These are phyloP conservation scores for Hesperophylax magnus DNA, from an alignment of 1,140 invertebrate species.

Conservation along the genomic window DNA sequence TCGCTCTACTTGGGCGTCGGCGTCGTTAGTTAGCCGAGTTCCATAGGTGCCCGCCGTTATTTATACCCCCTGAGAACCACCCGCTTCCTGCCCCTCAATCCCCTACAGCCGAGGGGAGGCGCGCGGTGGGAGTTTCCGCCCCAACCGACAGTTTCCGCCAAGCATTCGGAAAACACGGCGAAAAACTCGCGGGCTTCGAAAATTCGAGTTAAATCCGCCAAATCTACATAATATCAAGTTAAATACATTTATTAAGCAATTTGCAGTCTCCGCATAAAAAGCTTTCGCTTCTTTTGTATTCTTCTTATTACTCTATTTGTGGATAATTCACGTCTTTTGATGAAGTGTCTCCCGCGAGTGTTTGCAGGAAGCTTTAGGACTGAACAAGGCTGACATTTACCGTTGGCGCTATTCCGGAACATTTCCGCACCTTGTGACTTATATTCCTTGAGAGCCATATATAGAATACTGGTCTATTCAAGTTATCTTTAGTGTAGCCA, in stretches of 20 bases:
- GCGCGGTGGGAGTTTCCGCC: conserved; percentile 4
- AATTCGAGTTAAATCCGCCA: conserved; percentile 5
- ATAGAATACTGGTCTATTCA: background rate
- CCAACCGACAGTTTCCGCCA: conserved; percentile 21
- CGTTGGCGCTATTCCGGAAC: background rate
- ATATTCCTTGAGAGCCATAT: background rate
- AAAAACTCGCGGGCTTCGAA: conserved; percentile 37
- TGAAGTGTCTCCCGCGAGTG: background rate
- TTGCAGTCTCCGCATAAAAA: conserved; percentile 14
- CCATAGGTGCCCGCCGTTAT: conserved; percentile 44
- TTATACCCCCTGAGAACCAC: conserved; percentile 36
- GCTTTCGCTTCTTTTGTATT: too few relatives aligned
- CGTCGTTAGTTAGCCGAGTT: conserved; percentile 50
- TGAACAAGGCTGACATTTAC: background rate
- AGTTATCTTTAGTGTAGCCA: background rate
- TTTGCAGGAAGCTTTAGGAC: background rate
- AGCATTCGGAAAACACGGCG: conserved; percentile 15
- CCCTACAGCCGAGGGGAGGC: background rate
- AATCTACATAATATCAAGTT: conserved; percentile 12
- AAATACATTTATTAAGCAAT: conserved; percentile 26
- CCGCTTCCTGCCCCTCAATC: conserved; percentile 23
- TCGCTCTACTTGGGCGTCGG: conserved; percentile 27
- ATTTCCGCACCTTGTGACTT: conserved; percentile 4
- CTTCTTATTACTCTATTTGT: too few relatives aligned
- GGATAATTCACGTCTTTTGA: background rate